A percentile compares a stretch with the other conserved stretches of the same genome.
phyloP scores from a whole-genome alignment of 2,113 vertebrate genomes.

The Pedionomus torquatus region DNA sequence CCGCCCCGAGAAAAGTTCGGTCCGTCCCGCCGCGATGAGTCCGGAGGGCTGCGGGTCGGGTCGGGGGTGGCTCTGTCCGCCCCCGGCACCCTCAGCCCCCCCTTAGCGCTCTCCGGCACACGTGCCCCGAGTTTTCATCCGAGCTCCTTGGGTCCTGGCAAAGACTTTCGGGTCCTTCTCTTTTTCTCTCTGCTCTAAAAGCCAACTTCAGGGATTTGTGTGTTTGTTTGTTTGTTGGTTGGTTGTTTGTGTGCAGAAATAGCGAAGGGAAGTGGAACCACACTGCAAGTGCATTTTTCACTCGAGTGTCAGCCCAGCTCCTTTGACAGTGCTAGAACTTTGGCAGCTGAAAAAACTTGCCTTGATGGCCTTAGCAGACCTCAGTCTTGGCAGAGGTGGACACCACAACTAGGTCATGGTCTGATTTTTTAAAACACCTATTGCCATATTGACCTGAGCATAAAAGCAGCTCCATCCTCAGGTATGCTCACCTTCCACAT shows the following conservation, averaged over 20 bases:
- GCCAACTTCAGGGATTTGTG: not conserved
- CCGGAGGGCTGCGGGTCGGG: not conserved
- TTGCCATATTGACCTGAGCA: not conserved
- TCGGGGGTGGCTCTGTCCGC: no score
- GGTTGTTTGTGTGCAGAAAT: not conserved
- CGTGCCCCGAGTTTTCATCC: fast-evolving
- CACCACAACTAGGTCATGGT: not conserved
- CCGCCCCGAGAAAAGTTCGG: not conserved
- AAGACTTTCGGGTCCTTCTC: not conserved
- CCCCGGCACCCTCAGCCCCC: not conserved
- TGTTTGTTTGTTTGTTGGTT: not conserved
- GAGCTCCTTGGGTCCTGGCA: fast-evolving
- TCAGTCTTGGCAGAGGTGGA: not conserved
- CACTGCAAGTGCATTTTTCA: not conserved
- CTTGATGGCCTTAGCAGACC: not conserved
- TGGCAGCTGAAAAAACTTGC: not conserved
- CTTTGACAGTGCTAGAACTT: not conserved
- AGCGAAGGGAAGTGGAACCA: not conserved
- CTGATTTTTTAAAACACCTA: not conserved
- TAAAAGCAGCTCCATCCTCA: not conserved
- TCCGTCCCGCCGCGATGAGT: not conserved
- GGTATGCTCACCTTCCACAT: not conserved
- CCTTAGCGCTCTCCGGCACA: fast-evolving
- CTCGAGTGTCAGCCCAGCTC: not conserved
- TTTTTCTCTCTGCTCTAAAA: not conserved